These are phyloP conservation scores for Girardia tigrina DNA, from an alignment of 2,888 invertebrate species.

Conservation along the genomic window DNA sequence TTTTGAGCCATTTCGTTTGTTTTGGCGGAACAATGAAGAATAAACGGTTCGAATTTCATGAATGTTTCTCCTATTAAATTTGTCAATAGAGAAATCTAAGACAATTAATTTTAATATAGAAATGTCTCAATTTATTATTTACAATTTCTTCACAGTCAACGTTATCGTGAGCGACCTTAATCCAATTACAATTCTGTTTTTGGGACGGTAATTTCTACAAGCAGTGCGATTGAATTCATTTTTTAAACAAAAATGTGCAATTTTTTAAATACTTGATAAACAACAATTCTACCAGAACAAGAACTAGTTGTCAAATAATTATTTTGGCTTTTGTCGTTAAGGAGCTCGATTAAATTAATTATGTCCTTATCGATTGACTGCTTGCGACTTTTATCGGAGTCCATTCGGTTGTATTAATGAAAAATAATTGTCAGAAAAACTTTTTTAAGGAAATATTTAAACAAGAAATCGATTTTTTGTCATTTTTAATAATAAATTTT, in stretches of 20 bases:
- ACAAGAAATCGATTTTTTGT: no score
- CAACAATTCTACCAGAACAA: not conserved
- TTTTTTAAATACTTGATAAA: not conserved
- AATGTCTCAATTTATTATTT: not conserved
- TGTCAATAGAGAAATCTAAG: not conserved
- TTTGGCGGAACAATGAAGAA: constrained; percentile 14
- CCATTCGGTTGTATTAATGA: no score
- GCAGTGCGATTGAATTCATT: no score
- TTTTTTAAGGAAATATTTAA: no score
- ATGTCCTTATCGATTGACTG: not conserved
- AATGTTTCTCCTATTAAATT: not conserved
- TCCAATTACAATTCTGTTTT: constrained; percentile 11
- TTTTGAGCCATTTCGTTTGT: not conserved
- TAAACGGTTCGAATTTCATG: constrained; percentile 26
- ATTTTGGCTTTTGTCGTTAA: not conserved
- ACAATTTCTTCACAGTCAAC: not conserved
- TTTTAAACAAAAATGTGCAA: no score
- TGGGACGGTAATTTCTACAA: not conserved
- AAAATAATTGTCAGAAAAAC: no score
- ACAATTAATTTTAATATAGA: not conserved
- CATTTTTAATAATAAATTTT: no score
- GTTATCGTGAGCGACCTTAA: not conserved
- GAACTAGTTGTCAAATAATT: not conserved
- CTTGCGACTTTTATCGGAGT: constrained; percentile 3
- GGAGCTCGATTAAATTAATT: not conserved